Percentiles rank a stretch among this genome's conserved stretches.
Conservation (phyloP, 2,888 invertebrate genomes). For the Archips xylosteana region DNA sequence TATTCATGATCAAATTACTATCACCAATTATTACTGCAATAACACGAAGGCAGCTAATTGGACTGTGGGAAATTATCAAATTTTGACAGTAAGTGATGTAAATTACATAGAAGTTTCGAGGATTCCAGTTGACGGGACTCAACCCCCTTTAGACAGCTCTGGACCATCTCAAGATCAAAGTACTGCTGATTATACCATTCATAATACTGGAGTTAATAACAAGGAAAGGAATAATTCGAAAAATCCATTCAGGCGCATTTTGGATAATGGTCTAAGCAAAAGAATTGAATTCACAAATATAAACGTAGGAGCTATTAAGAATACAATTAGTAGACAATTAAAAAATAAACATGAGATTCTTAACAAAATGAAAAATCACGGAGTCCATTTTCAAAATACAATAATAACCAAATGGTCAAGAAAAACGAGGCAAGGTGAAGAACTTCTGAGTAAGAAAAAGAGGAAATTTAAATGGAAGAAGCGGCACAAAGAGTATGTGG, state of each 20-base stretch:
- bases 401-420: background rate
- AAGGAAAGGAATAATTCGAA: background rate
- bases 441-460: background rate
- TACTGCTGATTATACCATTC: background rate
- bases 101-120: background rate
- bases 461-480: conserved; percentile 12
- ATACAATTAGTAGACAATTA: background rate
- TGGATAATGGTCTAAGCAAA: background rate
- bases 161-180: background rate
- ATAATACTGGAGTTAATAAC: background rate
- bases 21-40: background rate
- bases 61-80: background rate
- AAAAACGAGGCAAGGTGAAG: background rate
- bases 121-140: background rate
- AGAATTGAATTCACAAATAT: background rate
- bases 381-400: background rate
- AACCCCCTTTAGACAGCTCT: background rate
- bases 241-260: background rate
- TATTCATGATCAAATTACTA: background rate
- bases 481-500: background rate
- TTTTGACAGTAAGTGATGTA: background rate
- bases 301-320: background rate
- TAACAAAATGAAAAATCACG: background rate
- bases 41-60: background rate
- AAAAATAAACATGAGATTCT: background rate